Evolutionary conservation across 2,113 vertebrate species (phyloP).

Genomic region (Ageneiosus marmoratus): DNA sequence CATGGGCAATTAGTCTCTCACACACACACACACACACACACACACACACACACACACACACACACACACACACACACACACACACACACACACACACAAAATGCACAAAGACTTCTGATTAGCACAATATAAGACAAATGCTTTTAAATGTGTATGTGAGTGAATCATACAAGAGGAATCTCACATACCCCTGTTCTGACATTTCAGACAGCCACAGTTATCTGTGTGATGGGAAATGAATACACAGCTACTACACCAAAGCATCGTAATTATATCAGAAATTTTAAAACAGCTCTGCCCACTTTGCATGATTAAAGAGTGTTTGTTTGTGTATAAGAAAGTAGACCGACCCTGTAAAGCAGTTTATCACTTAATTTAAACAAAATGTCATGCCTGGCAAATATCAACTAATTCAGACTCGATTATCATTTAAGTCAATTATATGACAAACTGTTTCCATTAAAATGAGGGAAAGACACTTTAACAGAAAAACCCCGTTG

Average conservation of each 20-base stretch:
- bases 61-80: not conserved
- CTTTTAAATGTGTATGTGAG: constrained; percentile 45
- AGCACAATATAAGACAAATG: not conserved
- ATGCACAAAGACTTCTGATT: constrained; percentile 18
- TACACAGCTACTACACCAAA: not conserved
- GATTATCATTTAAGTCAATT: not conserved
- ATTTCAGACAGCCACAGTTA: constrained; percentile 23
- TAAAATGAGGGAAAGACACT: not conserved
- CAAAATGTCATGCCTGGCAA: not conserved
- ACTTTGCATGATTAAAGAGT: constrained; percentile 28
- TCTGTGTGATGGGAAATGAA: constrained; percentile 15
- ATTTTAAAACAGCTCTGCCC: constrained; percentile 14
- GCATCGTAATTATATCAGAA: constrained; percentile 30
- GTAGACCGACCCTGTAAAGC: not conserved
- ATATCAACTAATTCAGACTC: not conserved
- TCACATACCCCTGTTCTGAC: constrained; percentile 47
- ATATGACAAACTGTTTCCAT: not conserved
- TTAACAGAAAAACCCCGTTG: not conserved
- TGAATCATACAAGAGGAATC: constrained; percentile 56
- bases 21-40: not conserved
- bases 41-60: not conserved
- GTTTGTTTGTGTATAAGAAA: not conserved
- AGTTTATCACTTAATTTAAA: not conserved
- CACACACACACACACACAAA: not conserved
- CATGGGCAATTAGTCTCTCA: not conserved